Conservation (phyloP, 2,797 vertebrate genomes). For the Numenius phaeopus region DNA sequence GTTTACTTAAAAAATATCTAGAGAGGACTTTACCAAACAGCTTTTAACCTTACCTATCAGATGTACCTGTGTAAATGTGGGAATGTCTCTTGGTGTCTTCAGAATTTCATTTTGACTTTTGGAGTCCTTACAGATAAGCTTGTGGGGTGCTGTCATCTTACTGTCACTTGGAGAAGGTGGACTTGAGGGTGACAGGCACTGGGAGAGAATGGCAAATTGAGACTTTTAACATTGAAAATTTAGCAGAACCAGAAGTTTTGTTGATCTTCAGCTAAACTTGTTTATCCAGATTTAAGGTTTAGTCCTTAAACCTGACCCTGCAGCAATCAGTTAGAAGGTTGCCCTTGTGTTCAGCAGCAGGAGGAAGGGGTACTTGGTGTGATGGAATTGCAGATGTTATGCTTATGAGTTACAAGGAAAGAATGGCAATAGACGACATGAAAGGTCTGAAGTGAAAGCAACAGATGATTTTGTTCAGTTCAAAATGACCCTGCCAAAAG, state of each 20-base stretch:
- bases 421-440: background rate
- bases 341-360: background rate
- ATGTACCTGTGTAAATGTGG: background rate
- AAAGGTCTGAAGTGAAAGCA: slow-evolving; percentile 20
- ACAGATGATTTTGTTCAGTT: slow-evolving; percentile 56
- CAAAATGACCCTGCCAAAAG: slow-evolving; percentile 60
- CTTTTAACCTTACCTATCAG: background rate
- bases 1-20: background rate
- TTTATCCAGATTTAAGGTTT: background rate
- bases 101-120: background rate
- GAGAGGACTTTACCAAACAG: background rate
- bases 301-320: background rate
- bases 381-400: background rate
- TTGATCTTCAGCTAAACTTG: background rate
- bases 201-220: background rate
- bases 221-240: background rate
- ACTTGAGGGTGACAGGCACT: rapidly evolving
- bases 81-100: background rate
- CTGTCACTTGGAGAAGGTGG: background rate
- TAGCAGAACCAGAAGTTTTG: background rate
- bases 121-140: background rate
- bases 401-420: slow-evolving; percentile 2
- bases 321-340: background rate
- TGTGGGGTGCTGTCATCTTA: background rate
- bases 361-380: background rate